Percentiles rank a stretch among this genome's conserved stretches.
These are phyloP conservation scores for Xenopus laevis DNA, from an alignment of 2,113 vertebrate genomes.

Conservation along the genomic window DNA sequence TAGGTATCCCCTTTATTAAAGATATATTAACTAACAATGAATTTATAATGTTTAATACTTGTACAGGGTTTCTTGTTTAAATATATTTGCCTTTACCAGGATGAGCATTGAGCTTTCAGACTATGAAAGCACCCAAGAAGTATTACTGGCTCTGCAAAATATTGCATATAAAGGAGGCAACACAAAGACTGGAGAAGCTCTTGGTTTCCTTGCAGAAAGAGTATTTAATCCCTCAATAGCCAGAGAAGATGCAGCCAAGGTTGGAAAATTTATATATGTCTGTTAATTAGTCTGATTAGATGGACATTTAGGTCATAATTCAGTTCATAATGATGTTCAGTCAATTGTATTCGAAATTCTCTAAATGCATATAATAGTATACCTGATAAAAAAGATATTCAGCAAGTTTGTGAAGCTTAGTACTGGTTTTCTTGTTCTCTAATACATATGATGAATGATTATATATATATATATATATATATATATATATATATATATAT, in stretches of 20 bases:
- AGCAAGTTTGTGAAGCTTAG: no score
- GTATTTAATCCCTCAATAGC: slow-evolving; percentile 61
- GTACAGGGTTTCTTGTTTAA: no score
- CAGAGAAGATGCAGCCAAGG: slow-evolving; percentile 75
- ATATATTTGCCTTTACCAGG: slow-evolving; percentile 53
- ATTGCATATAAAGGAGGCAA: slow-evolving; percentile 64
- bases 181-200: slow-evolving; percentile 67
- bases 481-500: no score
- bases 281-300: no score
- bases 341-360: neutral
- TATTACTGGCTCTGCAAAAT: slow-evolving; percentile 63
- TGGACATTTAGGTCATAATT: no score
- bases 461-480: no score
- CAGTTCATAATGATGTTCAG: neutral
- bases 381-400: no score
- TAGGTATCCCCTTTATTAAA: no score
- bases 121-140: slow-evolving; percentile 62
- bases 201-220: slow-evolving; percentile 64
- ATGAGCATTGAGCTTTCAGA: slow-evolving; percentile 76
- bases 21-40: no score
- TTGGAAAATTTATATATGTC: slow-evolving; percentile 43
- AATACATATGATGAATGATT: no score
- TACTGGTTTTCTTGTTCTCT: no score
- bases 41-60: no score
- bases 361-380: neutral